Percentiles rank a stretch among this genome's conserved stretches.
Evolutionary conservation across 2,797 vertebrate genomes (phyloP).

Genomic region (Pyrrhura leucotis): DNA sequence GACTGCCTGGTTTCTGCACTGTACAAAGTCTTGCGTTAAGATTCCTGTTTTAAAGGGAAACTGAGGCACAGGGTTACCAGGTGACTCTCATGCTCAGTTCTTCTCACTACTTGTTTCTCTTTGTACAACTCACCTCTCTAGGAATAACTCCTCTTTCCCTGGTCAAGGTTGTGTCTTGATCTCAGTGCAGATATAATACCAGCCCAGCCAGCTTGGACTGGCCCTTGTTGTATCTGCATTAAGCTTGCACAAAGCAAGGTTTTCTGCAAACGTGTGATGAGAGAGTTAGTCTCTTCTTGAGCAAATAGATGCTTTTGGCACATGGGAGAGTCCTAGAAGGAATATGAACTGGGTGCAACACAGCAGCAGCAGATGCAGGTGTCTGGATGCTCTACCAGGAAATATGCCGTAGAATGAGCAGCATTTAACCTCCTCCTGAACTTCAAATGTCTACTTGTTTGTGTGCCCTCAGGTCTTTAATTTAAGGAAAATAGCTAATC

Average conservation of each 20-base stretch:
- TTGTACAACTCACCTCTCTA: not conserved
- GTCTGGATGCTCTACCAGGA: not conserved
- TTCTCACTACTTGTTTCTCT: not conserved
- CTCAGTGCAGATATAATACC: not conserved
- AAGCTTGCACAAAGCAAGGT: not conserved
- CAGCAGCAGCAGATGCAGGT: not conserved
- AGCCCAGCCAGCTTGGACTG: not conserved
- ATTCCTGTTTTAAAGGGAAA: not conserved
- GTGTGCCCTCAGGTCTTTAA: not conserved
- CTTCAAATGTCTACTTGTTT: not conserved
- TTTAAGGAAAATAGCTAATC: not conserved
- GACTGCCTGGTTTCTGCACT: not conserved
- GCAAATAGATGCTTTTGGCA: not conserved
- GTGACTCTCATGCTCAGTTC: not conserved
- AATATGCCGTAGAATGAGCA: not conserved
- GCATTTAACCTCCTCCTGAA: not conserved
- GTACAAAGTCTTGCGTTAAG: not conserved
- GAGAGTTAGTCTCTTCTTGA: not conserved
- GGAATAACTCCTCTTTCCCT: not conserved
- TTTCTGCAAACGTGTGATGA: accelerated
- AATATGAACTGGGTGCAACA: not conserved
- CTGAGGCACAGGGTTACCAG: not conserved
- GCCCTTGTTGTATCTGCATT: not conserved
- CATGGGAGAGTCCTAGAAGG: not conserved
- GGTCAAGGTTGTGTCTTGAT: not conserved